Percentiles rank a stretch among this genome's conserved stretches.
These are phyloP conservation scores for Parauchenoglanis ngamensis DNA, from an alignment of 2,797 vertebrate species.

Conservation along the genomic window DNA sequence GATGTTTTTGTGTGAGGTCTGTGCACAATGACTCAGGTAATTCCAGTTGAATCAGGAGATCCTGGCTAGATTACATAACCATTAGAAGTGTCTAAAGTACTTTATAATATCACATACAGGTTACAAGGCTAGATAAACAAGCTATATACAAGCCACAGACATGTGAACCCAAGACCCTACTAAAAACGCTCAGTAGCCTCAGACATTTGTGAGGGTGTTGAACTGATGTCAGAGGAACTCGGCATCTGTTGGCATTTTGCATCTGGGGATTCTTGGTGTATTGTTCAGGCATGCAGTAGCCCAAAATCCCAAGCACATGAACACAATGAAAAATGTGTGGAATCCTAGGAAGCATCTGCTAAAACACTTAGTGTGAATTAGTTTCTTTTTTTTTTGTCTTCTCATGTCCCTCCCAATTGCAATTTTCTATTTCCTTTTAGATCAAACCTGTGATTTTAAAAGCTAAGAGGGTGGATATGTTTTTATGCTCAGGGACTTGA, in stretches of 20 bases:
- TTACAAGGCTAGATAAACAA: not conserved
- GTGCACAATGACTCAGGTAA: not conserved
- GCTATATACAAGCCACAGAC: not conserved
- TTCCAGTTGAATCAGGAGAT: not conserved
- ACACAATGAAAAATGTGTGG: constrained; percentile 58
- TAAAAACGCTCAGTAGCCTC: not conserved
- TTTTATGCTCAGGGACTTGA: not conserved
- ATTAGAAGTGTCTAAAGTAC: not conserved
- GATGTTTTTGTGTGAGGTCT: not conserved
- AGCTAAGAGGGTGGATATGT: constrained; percentile 15
- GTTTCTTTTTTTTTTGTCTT: not conserved
- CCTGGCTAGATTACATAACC: not conserved
- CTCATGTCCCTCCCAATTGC: not conserved
- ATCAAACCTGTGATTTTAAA: constrained; percentile 6
- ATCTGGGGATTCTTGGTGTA: constrained; percentile 57
- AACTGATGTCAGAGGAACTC: constrained; percentile 35
- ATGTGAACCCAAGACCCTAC: not conserved
- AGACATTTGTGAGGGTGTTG: not conserved
- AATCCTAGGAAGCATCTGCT: constrained; percentile 50
- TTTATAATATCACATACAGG: not conserved
- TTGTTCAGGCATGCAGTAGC: constrained; percentile 61
- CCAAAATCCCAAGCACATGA: constrained; percentile 41
- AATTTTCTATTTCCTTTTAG: not conserved
- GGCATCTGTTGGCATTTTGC: constrained; percentile 52
- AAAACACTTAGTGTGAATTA: not conserved